These are phyloP conservation scores for Halcyon chelicuti DNA, from an alignment of 2,797 vertebrate genomes.

Conservation along the genomic window DNA sequence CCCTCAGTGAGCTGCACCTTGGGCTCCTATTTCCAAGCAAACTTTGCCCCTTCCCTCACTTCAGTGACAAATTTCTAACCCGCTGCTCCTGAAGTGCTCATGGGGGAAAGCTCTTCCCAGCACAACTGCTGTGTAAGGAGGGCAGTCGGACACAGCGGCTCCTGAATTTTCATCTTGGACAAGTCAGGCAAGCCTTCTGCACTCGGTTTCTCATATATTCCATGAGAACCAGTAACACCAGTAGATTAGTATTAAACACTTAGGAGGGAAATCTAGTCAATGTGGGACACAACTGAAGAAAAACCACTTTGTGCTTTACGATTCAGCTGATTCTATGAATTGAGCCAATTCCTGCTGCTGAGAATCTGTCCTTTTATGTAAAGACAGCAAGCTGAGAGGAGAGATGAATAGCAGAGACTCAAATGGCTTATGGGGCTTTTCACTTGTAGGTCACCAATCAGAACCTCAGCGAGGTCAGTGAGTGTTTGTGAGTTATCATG, in stretches of 20 bases:
- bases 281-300: not conserved
- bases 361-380: conserved; percentile 27
- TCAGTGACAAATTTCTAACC: not conserved
- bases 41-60: not conserved
- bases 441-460: conserved; percentile 38
- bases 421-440: conserved; percentile 34
- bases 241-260: not conserved
- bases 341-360: conserved; percentile 10
- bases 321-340: not conserved
- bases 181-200: not conserved
- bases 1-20: not conserved
- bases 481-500: not conserved
- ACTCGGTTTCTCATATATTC: not conserved
- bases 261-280: not conserved
- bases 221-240: not conserved
- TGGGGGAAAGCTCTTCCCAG: not conserved
- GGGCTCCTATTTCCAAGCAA: not conserved
- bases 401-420: conserved; percentile 38
- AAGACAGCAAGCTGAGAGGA: not conserved
- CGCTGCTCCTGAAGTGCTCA: not conserved
- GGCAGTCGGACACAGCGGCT: not conserved
- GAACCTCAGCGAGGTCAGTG: not conserved
- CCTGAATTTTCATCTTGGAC: not conserved
- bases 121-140: not conserved
- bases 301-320: not conserved